Evolutionary conservation across 2,113 vertebrate species (phyloP), one percentile per base, ranked within the genome.

Genomic region (Corythoichthys intestinalis): DNA sequence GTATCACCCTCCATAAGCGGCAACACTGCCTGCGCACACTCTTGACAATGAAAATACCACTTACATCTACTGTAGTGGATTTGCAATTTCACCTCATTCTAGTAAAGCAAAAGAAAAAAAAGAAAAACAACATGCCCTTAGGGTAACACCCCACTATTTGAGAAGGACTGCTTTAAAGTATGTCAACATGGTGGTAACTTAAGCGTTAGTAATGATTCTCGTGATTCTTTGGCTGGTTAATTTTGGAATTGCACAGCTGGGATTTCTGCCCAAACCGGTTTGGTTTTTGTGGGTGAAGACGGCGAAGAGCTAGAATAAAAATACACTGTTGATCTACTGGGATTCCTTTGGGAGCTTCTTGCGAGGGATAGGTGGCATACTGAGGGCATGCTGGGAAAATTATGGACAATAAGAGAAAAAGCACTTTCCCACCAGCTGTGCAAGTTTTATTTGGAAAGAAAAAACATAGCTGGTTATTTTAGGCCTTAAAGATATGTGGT

Each of bases 341-440:
- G 38, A 41, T 20, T 4, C 15, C 39, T 37, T 61, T 20, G 39
- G n/a, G 41, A 44, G 35, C 57, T 59, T 39, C 37, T 10, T 38
- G 3, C 37, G 58, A 69, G 41, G 34, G 20, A 70, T 15, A 52
- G 65, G 69, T 66, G 61, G 46, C 38, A 67, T 44, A 8, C 4
- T 4, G 70, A 69, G 56, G 71, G 74, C 38, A 34, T 57, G 69
- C 59, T 86, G 88, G 82, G 85, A 88, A 87, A 83, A 74, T 56
- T 44, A 79, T 78, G 48, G 48, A 83, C 73, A 74, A 69, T 61
- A 41, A 49, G 52, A 69, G 54, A 48, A 38, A 66, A 57, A 80
- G 48, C 69, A 72, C 75, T 83, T 90, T 88, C 85, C 89, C 88
- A 90, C 67, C 76, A 81, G 74, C 62, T 59, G 52, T 47, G 61